Conservation (phyloP, 1,140 invertebrate species). For the Calliphora vicina region DNA sequence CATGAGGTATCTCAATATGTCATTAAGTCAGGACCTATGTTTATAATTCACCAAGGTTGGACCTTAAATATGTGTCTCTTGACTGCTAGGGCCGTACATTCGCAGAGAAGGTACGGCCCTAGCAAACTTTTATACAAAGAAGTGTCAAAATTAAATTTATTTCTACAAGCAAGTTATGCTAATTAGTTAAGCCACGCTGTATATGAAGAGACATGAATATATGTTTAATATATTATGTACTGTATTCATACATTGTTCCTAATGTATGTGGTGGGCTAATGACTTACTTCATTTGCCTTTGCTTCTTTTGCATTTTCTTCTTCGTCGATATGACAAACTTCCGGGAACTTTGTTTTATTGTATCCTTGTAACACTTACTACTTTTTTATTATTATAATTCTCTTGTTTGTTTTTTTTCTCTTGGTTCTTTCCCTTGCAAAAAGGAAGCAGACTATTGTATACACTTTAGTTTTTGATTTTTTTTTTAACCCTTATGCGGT, state of each 20-base stretch:
- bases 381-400: not conserved
- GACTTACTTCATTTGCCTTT: not conserved
- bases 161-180: too few relatives aligned
- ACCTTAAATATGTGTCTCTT: too few relatives aligned
- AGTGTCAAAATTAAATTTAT: too few relatives aligned
- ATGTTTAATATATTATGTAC: not conserved
- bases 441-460: not conserved
- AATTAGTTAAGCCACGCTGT: too few relatives aligned
- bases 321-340: not conserved
- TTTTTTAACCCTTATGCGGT: not conserved
- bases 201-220: too few relatives aligned
- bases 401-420: not conserved
- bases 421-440: not conserved
- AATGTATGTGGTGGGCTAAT: not conserved
- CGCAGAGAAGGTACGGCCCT: too few relatives aligned
- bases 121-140: too few relatives aligned
- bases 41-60: too few relatives aligned
- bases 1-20: too few relatives aligned
- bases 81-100: too few relatives aligned
- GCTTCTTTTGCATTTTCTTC: not conserved
- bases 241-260: not conserved
- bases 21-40: too few relatives aligned
- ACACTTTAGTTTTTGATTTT: not conserved
- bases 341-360: slow-evolving; percentile 6
- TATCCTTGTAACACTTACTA: slow-evolving; percentile 13